Evolutionary conservation across 2,888 invertebrate genomes (phyloP).

Genomic region (Drosophila heteroneura): DNA sequence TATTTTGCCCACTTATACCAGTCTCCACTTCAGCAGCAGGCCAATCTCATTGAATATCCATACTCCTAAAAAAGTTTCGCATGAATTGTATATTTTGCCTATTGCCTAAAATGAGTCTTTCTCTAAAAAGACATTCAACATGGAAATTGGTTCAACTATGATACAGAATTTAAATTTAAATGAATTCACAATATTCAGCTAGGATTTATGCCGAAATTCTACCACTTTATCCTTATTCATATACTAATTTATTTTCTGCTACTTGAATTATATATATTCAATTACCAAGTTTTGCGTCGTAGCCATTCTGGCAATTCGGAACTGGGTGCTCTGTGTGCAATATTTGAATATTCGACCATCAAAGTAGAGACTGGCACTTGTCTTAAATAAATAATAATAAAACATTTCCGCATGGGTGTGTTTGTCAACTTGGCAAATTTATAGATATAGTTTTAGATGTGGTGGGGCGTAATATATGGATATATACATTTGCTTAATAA

Average conservation of each 20-base stretch:
- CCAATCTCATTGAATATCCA: slow-evolving; percentile 1
- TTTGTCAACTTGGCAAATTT: slow-evolving; percentile 38
- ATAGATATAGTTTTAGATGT: slow-evolving; percentile 17
- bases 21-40: slow-evolving; percentile 13
- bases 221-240: not conserved
- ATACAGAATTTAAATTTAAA: not conserved
- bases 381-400: slow-evolving; percentile 64
- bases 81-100: not conserved
- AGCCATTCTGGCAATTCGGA: slow-evolving; percentile 18
- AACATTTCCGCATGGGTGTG: slow-evolving; percentile 65
- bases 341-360: slow-evolving; percentile 13
- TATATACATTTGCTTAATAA: slow-evolving; percentile 42
- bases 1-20: slow-evolving; percentile 20
- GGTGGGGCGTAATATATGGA: slow-evolving; percentile 11
- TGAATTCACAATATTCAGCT: not conserved
- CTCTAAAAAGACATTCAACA: not conserved
- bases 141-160: too few relatives aligned
- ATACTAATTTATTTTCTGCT: not conserved
- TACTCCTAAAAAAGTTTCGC: not conserved
- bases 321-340: slow-evolving; percentile 1
- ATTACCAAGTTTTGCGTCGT: slow-evolving; percentile 21
- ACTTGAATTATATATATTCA: not conserved
- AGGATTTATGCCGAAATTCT: not conserved
- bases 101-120: not conserved
- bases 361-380: slow-evolving; percentile 52